A percentile compares a stretch with the other conserved stretches of the same genome.
Evolutionary conservation across 2,797 vertebrate genomes (phyloP).

Genomic region (Carduelis carduelis): DNA sequence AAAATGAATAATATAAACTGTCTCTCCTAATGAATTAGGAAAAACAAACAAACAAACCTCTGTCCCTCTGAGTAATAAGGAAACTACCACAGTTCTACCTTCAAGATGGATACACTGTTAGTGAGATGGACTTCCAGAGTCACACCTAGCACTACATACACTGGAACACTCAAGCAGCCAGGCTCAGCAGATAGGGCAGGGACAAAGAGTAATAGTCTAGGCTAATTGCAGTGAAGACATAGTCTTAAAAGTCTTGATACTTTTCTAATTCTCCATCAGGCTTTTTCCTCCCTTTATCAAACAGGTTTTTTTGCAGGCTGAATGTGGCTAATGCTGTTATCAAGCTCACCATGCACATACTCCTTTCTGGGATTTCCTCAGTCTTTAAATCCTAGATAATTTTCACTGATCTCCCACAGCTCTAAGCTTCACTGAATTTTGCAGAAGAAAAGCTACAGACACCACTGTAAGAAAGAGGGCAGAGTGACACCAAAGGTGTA

Average conservation of each 20-base stretch:
- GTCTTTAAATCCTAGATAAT: neutral
- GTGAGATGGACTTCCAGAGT: neutral
- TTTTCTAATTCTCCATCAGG: neutral
- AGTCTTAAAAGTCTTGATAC: neutral
- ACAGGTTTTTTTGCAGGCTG: neutral
- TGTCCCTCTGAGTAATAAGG: neutral
- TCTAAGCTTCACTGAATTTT: neutral
- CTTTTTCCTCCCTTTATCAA: neutral
- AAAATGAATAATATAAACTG: neutral
- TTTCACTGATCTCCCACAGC: neutral
- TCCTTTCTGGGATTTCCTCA: neutral
- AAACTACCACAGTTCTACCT: neutral
- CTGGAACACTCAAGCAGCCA: neutral
- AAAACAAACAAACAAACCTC: neutral
- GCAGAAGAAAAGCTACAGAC: neutral
- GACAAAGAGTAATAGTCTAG: neutral
- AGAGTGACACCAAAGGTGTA: neutral
- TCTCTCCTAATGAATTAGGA: neutral
- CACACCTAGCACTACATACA: neutral
- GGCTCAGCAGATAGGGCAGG: neutral
- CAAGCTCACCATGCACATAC: neutral
- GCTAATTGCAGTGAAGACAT: neutral
- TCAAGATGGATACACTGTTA: neutral
- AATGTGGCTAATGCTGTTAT: neutral
- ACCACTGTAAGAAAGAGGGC: neutral